These are phyloP conservation scores for Perdita meconis DNA, from an alignment of 2,888 invertebrate genomes.

Conservation along the genomic window DNA sequence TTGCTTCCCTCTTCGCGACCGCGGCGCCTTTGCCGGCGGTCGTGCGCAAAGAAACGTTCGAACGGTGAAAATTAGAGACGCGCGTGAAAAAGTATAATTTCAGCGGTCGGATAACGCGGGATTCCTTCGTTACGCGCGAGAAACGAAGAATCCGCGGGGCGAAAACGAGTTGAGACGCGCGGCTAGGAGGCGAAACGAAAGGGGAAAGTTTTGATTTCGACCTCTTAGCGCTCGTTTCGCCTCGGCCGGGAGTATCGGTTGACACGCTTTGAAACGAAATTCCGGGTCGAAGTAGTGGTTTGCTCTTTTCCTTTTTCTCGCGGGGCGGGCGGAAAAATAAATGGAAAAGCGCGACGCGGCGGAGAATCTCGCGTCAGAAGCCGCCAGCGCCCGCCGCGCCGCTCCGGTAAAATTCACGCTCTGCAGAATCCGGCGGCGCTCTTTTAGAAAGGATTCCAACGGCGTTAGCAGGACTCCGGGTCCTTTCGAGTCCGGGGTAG, in stretches of 20 bases:
- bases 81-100: conserved; percentile 15
- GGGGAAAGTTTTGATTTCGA: conserved; percentile 27
- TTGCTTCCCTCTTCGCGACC: no score
- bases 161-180: no score
- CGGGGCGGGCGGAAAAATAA: conserved; percentile 34
- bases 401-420: conserved; percentile 59
- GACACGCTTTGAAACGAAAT: conserved; percentile 59
- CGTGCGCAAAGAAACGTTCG: neutral
- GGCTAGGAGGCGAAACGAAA: neutral
- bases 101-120: conserved; percentile 21
- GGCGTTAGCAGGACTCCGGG: conserved; percentile 52
- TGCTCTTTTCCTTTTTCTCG: conserved; percentile 11
- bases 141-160: neutral
- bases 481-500: conserved; percentile 57
- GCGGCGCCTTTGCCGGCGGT: neutral
- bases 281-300: conserved; percentile 36
- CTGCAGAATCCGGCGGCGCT: conserved; percentile 48
- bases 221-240: conserved; percentile 20
- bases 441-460: conserved; percentile 61
- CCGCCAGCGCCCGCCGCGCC: no score
- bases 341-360: conserved; percentile 34
- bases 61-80: conserved; percentile 1
- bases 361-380: conserved; percentile 47
- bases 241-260: conserved; percentile 45
- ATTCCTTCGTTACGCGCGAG: conserved; percentile 7